Evolutionary conservation across 2,888 invertebrate genomes (phyloP).

Genomic region (Pyrocoelia pectoralis): DNA sequence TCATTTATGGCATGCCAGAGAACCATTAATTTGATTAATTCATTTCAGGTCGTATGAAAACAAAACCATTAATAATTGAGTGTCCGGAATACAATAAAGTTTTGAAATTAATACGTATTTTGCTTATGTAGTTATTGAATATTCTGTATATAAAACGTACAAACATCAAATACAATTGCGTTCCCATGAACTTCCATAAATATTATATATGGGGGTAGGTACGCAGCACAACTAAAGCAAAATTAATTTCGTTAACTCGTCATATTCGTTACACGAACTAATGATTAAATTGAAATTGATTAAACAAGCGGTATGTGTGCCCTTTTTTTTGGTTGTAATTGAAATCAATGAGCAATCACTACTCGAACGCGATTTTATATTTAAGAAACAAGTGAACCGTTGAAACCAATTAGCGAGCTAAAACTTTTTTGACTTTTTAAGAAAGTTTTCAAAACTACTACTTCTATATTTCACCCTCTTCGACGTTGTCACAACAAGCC

Average conservation of each 20-base stretch:
- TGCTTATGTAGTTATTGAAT: conserved; percentile 19
- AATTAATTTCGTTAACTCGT: conserved; percentile 8
- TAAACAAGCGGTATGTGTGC: conserved; percentile 40
- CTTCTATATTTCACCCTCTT: conserved; percentile 35
- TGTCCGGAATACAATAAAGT: conserved; percentile 22
- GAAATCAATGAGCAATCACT: conserved; percentile 18
- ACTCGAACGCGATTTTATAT: too few relatives aligned
- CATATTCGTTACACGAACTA: background rate
- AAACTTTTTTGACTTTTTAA: background rate
- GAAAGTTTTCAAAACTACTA: background rate
- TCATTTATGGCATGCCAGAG: conserved; percentile 10
- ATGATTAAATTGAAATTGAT: conserved; percentile 26
- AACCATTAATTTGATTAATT: conserved; percentile 17
- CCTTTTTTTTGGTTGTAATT: conserved; percentile 37
- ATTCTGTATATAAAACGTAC: conserved; percentile 15
- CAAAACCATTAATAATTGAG: conserved; percentile 19
- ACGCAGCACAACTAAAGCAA: background rate
- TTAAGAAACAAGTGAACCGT: too few relatives aligned
- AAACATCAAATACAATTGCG: conserved; percentile 16
- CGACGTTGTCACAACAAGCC: conserved; percentile 48
- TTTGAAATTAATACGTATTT: conserved; percentile 23
- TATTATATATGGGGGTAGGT: background rate
- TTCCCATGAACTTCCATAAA: conserved; percentile 24
- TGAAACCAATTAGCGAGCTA: background rate
- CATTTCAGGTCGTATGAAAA: conserved; percentile 11